Percentiles rank a stretch among this genome's conserved stretches.
These are phyloP conservation scores for Podocnemis expansa DNA, from an alignment of 2,113 vertebrate genomes.

Conservation along the genomic window DNA sequence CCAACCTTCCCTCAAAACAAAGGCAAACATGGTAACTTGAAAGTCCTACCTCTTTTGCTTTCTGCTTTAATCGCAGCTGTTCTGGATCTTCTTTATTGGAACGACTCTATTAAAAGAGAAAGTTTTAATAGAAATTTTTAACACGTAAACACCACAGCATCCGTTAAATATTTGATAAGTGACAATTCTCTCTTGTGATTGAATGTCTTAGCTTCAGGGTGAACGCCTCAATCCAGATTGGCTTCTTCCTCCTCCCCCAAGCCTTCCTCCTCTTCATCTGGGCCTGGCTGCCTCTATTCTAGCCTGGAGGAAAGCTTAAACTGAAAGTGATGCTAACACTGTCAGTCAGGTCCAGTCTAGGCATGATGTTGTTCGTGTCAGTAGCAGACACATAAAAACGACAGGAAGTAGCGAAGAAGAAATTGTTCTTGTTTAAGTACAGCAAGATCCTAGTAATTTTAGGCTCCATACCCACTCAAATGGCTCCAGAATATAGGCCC, in stretches of 20 bases:
- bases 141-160: slow-evolving; percentile 70
- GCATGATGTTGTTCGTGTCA: slow-evolving; percentile 80
- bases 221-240: slow-evolving; percentile 75
- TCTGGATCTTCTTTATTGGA: slow-evolving; percentile 91
- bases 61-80: slow-evolving; percentile 91
- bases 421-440: slow-evolving; percentile 3
- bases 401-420: slow-evolving; percentile 46
- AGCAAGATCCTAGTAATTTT: not conserved
- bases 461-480: not conserved
- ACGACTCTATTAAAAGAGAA: slow-evolving; percentile 87
- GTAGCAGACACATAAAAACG: slow-evolving; percentile 68
- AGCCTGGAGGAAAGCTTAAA: slow-evolving; percentile 78
- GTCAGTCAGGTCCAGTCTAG: slow-evolving; percentile 84
- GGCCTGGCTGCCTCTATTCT: slow-evolving; percentile 70
- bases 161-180: slow-evolving; percentile 84
- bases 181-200: slow-evolving; percentile 80
- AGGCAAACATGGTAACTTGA: slow-evolving; percentile 70
- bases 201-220: slow-evolving; percentile 79
- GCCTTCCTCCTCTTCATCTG: slow-evolving; percentile 59
- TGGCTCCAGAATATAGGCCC: not conserved
- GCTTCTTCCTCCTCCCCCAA: slow-evolving; percentile 32
- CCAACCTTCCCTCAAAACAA: slow-evolving; percentile 79
- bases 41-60: slow-evolving; percentile 89
- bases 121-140: slow-evolving; percentile 73
- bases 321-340: slow-evolving; percentile 82